Evolutionary conservation across 2,113 vertebrate species (phyloP), one percentile per base, ranked within the genome.

Genomic region (Eptesicus fuscus): DNA sequence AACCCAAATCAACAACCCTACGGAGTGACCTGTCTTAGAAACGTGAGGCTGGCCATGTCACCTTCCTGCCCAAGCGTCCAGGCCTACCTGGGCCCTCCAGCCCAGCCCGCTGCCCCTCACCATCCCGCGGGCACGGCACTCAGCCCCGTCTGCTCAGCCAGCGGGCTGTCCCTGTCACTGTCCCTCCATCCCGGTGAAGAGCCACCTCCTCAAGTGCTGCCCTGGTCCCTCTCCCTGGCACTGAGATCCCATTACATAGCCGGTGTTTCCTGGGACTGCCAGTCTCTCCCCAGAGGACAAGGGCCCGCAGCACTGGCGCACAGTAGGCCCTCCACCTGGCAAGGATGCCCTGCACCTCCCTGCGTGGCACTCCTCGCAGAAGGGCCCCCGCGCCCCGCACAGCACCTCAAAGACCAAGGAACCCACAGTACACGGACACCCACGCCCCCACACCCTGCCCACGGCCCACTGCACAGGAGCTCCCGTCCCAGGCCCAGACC

Each of bases 1-100:
- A 59, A 4, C 4, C 30, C 25, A 7, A 16, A 0, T 69, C 3
- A n/a, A n/a, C n/a, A n/a, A 4, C 4, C 35, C 61, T 8, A 2
- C 35, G 1, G 2, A 53, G 6, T 37, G 3, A 3, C 61, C 22
- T 7, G 13, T 69, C 63, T 13, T 2, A 20, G 47, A 56, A 42
- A 32, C 13, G 4, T 14, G 2, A 4, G 42, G 22, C 32, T 32
- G 13, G 17, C 49, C 7, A 1, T 5, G 32, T 28, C 42, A 12
- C 70, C 70, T 7, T 35, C 67, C 65, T 9, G 22, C 56, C 22
- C 56, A 23, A 9, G 22, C 56, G 22, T 59, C 22, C 56, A 23
- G 20, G 22, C 22, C 56, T 59, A 22, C 56, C 56, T 23, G 56
- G 56, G 56, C 56, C 51, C 56, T 59, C 56, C 56, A 59, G 22